phyloP scores from a whole-genome alignment of 37 sponge, comb jelly and placozoan genomes.

The Theonella swinhoei region DNA sequence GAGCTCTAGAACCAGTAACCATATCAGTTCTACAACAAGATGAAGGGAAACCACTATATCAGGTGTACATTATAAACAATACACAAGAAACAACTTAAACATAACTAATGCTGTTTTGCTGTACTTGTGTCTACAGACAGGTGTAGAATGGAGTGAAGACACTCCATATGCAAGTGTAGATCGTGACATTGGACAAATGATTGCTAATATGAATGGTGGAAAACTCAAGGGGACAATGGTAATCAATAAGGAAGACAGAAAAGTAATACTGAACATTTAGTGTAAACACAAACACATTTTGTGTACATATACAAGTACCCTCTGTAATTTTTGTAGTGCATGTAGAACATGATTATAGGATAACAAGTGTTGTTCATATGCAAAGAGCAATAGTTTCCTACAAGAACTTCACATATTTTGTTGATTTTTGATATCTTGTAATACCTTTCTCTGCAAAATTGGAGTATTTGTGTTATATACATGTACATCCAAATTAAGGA shows the following conservation, averaged over 20 bases:
- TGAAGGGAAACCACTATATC: conserved; percentile 30
- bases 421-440: conserved; percentile 1
- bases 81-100: no score
- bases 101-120: no score
- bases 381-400: no score
- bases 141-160: neutral
- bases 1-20: neutral
- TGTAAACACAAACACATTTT: neutral
- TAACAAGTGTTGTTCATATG: no score
- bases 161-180: neutral
- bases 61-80: conserved; percentile 15
- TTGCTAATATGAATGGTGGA: conserved; percentile 43
- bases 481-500: no score
- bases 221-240: conserved; percentile 34
- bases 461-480: neutral
- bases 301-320: no score
- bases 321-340: no score
- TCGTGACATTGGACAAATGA: conserved; percentile 9
- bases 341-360: no score
- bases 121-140: conserved; percentile 15
- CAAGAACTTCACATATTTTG: no score
- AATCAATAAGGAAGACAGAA: conserved; percentile 17
- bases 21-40: conserved; percentile 30
- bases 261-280: conserved; percentile 50
- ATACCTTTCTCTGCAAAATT: neutral